These are phyloP conservation scores for Hydropsyche tenuis DNA, from an alignment of 1,140 invertebrate genomes.

Conservation along the genomic window DNA sequence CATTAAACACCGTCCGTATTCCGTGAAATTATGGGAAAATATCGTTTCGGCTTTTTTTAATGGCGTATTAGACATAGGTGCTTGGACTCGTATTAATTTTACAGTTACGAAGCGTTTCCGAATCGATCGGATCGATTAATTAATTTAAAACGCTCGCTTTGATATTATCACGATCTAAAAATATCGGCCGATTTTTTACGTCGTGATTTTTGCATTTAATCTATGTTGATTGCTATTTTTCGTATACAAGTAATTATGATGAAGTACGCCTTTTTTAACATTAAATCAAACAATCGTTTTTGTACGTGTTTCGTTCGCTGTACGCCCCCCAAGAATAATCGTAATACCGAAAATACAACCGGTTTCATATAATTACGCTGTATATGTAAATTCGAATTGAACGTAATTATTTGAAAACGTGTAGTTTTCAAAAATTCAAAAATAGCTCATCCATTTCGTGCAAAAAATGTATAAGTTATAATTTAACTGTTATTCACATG, in stretches of 20 bases:
- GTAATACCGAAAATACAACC: not conserved
- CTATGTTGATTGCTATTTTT: too few species aligned
- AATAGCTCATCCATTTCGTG: too few species aligned
- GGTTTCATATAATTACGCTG: slow-evolving; percentile 1
- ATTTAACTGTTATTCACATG: too few species aligned
- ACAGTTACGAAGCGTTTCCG: not conserved
- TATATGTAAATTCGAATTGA: slow-evolving; percentile 15
- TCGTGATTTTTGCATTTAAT: too few species aligned
- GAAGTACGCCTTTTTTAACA: too few species aligned
- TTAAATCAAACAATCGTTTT: too few species aligned
- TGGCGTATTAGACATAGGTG: not conserved
- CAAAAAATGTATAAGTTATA: too few species aligned
- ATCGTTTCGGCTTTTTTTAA: not conserved
- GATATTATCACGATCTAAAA: not conserved
- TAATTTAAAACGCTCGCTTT: not conserved
- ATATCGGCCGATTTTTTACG: not conserved
- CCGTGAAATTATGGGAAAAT: slow-evolving; percentile 20
- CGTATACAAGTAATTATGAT: too few species aligned
- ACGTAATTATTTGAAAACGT: not conserved
- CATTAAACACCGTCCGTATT: not conserved
- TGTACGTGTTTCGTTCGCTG: too few species aligned
- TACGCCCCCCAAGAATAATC: too few species aligned
- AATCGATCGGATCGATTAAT: not conserved
- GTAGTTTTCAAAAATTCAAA: too few species aligned
- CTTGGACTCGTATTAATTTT: not conserved